Percentiles rank a stretch among this genome's conserved stretches.
Evolutionary conservation across 2,888 invertebrate species (phyloP).

Genomic region (Trisateles emortualis): DNA sequence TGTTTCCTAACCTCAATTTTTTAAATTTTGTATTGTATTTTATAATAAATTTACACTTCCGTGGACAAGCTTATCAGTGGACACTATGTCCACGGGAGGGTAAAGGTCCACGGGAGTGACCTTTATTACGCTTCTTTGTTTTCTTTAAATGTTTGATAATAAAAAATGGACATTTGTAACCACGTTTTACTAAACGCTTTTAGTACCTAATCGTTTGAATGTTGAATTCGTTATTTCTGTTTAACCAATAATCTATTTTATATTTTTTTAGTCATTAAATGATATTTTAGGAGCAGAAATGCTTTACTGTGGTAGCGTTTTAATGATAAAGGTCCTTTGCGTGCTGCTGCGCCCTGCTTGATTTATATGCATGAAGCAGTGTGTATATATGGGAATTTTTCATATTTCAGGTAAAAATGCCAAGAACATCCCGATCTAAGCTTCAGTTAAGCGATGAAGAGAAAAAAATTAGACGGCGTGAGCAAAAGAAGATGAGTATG

Average conservation of each 20-base stretch:
- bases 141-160: background rate
- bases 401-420: constrained; percentile 3
- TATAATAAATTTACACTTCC: constrained; percentile 1
- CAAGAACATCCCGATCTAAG: constrained; percentile 9
- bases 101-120: background rate
- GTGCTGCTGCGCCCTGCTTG: too few species aligned
- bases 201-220: too few species aligned
- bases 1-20: constrained; percentile 5
- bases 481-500: constrained; percentile 31
- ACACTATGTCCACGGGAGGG: constrained; percentile 7
- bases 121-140: background rate
- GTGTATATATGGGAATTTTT: background rate
- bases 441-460: constrained; percentile 21
- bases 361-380: background rate
- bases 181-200: too few species aligned
- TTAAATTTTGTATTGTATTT: background rate
- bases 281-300: too few species aligned
- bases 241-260: too few species aligned
- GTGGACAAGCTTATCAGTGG: constrained; percentile 3
- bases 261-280: too few species aligned
- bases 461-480: constrained; percentile 25
- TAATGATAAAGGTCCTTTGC: too few species aligned
- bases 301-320: too few species aligned
- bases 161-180: too few species aligned
- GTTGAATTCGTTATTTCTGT: too few species aligned